Evolutionary conservation across 2,888 invertebrate species (phyloP).

Genomic region (Gonocerus acuteangulatus): DNA sequence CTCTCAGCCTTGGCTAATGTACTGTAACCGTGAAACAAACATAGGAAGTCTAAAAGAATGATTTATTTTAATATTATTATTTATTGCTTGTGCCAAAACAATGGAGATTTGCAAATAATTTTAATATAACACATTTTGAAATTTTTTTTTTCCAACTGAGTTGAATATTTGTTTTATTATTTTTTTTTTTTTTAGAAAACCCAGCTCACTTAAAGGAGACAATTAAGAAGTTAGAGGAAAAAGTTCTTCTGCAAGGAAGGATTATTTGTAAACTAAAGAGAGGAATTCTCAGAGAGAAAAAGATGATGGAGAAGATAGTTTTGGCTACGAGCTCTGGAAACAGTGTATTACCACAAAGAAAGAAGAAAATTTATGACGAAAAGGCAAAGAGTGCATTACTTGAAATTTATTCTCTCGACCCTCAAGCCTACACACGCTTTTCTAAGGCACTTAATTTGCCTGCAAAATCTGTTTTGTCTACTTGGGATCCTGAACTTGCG

Average conservation of each 20-base stretch:
- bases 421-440: background rate
- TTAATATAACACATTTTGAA: too few species aligned
- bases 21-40: too few species aligned
- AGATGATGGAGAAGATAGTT: conserved; percentile 6
- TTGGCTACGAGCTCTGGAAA: background rate
- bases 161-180: too few species aligned
- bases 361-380: background rate
- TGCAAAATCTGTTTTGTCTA: background rate
- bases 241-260: background rate
- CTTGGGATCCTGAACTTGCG: background rate
- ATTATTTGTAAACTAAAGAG: background rate
- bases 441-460: background rate
- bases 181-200: background rate
- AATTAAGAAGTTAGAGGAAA: background rate
- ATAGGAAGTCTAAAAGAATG: too few species aligned
- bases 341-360: background rate
- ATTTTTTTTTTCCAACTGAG: too few species aligned
- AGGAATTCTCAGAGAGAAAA: background rate
- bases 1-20: too few species aligned
- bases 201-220: background rate
- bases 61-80: too few species aligned
- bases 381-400: background rate
- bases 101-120: too few species aligned
- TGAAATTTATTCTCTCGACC: background rate
- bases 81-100: too few species aligned